Evolutionary conservation across 2,888 invertebrate species (phyloP).

Genomic region (Drosophila ustulata): DNA sequence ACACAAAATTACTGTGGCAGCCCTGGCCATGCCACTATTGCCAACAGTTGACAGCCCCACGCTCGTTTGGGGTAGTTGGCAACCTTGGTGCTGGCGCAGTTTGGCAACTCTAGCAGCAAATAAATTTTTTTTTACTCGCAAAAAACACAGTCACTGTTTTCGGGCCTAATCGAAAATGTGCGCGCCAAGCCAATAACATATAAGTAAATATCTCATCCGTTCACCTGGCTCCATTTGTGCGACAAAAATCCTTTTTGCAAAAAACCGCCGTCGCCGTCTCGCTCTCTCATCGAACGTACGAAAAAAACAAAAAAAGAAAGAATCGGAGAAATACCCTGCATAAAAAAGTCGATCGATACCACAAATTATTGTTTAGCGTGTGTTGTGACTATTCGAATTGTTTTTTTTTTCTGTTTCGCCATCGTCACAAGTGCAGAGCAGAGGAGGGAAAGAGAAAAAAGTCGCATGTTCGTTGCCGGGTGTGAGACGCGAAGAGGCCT

Average conservation of each 20-base stretch:
- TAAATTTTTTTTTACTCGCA: slow-evolving; percentile 41
- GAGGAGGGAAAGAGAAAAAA: slow-evolving; percentile 10
- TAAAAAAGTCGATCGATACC: slow-evolving; percentile 49
- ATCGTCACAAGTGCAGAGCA: slow-evolving; percentile 14
- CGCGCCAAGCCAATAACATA: slow-evolving; percentile 41
- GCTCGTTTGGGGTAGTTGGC: not conserved
- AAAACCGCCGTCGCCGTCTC: slow-evolving; percentile 19
- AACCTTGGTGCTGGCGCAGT: not conserved
- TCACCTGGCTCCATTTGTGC: slow-evolving; percentile 17
- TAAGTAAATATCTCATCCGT: slow-evolving; percentile 16
- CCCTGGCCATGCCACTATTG: not conserved
- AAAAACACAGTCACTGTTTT: slow-evolving; percentile 53
- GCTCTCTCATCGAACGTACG: slow-evolving; percentile 22
- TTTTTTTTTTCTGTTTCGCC: slow-evolving; percentile 28
- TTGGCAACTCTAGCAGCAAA: slow-evolving; percentile 19
- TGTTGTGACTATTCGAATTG: slow-evolving; percentile 9
- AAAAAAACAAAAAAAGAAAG: slow-evolving; percentile 25
- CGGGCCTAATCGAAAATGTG: slow-evolving; percentile 37
- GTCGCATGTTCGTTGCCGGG: slow-evolving; percentile 46
- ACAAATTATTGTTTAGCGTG: slow-evolving; percentile 20
- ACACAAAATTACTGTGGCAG: not conserved
- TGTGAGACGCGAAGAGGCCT: slow-evolving; percentile 32
- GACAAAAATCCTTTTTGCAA: slow-evolving; percentile 52
- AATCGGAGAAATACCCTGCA: slow-evolving; percentile 22
- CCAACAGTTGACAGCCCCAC: not conserved